Evolutionary conservation across 2,797 vertebrate genomes (phyloP), one percentile per base, ranked within the genome.

Genomic region (Alcedo quadribrachys): DNA sequence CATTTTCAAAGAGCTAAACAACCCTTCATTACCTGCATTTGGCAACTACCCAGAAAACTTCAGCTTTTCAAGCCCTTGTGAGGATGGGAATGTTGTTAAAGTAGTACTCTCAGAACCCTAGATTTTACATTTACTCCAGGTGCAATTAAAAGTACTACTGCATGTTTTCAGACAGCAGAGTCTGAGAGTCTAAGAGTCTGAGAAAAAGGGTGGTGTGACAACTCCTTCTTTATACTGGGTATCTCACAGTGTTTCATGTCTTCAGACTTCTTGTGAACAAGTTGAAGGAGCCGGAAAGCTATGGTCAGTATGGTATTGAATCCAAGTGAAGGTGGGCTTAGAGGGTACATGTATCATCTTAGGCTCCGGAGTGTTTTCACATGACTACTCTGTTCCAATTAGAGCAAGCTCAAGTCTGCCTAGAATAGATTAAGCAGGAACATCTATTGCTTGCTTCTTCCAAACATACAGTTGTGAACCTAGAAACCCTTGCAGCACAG

Each of bases 21-120:
- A 77, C 90, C 61, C 58, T 70, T 81, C 81, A 91, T 93, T 90
- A 91, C 87, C 63, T 83, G 27, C 15, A 3, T 35, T 84, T 92
- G 87, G 88, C 92, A 93, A 24, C 66, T n/a, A 33, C 43, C 75
- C 80, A 75, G 75, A 68, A 92, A 87, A 12, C 50, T 50, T 58
- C 0, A 43, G 75, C 27, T 86, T 90, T 79, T 48, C 43, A 67
- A 88, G 30, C 19, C 42, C 32, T 48, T 13, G 8, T 17, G 27
- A 78, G 20, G 71, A 42, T 24, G n/a, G 37, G 51, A 85, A 85
- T 37, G n/a, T 78, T n/a, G 16, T 33, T 82, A 15, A 77, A 82
- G 46, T 2, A n/a, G 12, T 13, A n/a, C 22, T 62, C 43, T 30
- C 28, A 33, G 33, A 60, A 50, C 48, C 37, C 33, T 35, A 32